Base-by-base conservation (phyloP, 2,797 vertebrate species). In the Nothura maculosa region DNA sequence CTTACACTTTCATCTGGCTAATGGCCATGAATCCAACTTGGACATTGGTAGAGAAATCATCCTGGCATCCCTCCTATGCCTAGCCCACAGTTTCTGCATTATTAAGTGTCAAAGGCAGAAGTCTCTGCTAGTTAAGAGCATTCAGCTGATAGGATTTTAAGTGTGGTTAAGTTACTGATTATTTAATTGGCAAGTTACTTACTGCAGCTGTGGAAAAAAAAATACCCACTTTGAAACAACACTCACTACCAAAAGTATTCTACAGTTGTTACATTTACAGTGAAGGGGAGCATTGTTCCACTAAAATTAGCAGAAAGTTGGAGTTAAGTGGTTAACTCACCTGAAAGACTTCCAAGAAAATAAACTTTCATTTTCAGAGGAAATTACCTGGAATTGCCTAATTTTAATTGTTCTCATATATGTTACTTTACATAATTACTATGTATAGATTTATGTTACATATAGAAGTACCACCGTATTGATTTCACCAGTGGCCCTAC, bases 151-250 rank as follows among this genome's bases (percentile, higher is more conserved):
- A 55, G 28, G 52, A 54, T 54, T 54, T 54, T 30, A 30, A 54
- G 28, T 28, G 17, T 30, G 28, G 28, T 54, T 30, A 28, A 54
- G 28, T 54, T 54, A 54, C 25, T 17, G 16, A 27, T 54, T 17
- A 30, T 30, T 55, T 55, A 54, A 54, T 60, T 84, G 83, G 30
- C n/a, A 91, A 73, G 66, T 60, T 52, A 60, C 27, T 87, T 58
- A 36, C 28, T 45, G 54, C 74, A 78, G 72, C 81, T 55, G 24
- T 32, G 80, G 24, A 94, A 85, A 48, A 94, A 85, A 84, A 22
- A 86, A 43, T 40, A 66, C 6, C 7, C 3, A n/a, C 55, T 91
- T 86, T 77, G 58, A 87, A 92, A 75, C 19, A 77, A 30, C 12
- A 58, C 15, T 5, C n/a, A 54, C 12, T 54, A 82, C 48, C 57